These are phyloP conservation scores for Microchrysa polita DNA, from an alignment of 2,888 invertebrate species.

Conservation along the genomic window DNA sequence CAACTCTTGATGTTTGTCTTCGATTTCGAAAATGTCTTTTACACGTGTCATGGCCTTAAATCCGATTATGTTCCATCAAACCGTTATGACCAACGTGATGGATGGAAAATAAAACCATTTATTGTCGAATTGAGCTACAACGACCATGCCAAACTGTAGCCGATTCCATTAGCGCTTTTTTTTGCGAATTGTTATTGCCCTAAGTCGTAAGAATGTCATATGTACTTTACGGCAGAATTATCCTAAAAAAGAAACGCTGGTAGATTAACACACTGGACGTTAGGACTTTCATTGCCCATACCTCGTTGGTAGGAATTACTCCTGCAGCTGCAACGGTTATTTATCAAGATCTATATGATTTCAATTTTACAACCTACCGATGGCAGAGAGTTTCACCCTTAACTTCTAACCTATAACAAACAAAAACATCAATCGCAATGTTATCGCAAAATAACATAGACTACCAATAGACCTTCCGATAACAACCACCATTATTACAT, in stretches of 20 bases:
- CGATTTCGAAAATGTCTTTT: too few relatives aligned
- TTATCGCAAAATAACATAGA: too few relatives aligned
- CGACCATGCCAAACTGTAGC: slow-evolving; percentile 17
- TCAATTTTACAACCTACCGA: too few relatives aligned
- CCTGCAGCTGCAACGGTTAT: too few relatives aligned
- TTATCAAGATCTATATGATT: too few relatives aligned
- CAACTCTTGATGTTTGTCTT: too few relatives aligned
- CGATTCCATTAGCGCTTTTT: slow-evolving; percentile 9
- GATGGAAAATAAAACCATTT: slow-evolving; percentile 22
- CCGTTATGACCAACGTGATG: too few relatives aligned
- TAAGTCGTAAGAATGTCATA: not conserved
- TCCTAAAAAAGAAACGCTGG: not conserved
- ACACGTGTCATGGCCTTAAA: too few relatives aligned
- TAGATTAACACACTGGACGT: not conserved
- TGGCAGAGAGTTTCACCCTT: not conserved
- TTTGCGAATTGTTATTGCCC: not conserved
- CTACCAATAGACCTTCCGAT: not conserved
- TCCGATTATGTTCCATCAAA: too few relatives aligned
- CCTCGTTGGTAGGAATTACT: not conserved
- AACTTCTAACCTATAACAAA: not conserved
- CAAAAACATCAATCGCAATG: slow-evolving; percentile 23
- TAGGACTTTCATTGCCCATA: not conserved
- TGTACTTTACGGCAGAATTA: not conserved
- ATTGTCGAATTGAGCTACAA: slow-evolving; percentile 1
- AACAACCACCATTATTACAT: not conserved